phyloP scores from a whole-genome alignment of 2,888 invertebrate species.

The Tryphoninae sp. region DNA sequence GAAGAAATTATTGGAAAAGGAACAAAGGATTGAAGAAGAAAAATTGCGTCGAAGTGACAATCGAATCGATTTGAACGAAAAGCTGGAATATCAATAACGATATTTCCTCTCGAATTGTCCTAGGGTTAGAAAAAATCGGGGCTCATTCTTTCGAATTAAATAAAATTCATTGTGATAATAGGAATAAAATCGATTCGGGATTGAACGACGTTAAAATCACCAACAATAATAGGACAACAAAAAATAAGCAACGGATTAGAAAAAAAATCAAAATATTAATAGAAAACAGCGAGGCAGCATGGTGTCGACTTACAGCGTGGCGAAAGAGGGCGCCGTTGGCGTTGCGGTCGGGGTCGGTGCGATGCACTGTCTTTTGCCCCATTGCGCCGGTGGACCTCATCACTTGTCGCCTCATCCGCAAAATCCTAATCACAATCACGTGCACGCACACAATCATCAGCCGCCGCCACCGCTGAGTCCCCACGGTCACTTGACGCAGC shows the following conservation, averaged over 20 bases:
- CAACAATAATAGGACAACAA: background rate
- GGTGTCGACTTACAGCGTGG: constrained; percentile 78
- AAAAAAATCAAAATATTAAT: constrained; percentile 8
- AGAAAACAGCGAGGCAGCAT: constrained; percentile 64
- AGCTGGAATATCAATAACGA: too few species aligned
- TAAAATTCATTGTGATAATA: constrained; percentile 29
- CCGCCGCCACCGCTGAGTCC: constrained; percentile 76
- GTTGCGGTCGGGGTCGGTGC: constrained; percentile 77
- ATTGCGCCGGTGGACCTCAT: constrained; percentile 72
- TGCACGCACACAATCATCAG: constrained; percentile 76
- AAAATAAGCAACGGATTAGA: background rate
- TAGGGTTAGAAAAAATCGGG: background rate
- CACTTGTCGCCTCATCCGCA: constrained; percentile 77
- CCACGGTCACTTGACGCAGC: constrained; percentile 75
- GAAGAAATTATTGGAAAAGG: background rate
- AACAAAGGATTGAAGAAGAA: background rate
- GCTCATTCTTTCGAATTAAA: constrained; percentile 17
- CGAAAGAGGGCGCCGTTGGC: constrained; percentile 78
- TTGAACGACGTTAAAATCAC: background rate
- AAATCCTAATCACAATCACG: constrained; percentile 77
- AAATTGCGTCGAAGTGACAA: background rate
- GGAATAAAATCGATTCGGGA: background rate
- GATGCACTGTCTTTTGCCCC: constrained; percentile 71
- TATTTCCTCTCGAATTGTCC: too few species aligned
- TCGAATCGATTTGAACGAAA: too few species aligned